Percentiles rank a stretch among this genome's conserved stretches.
Conservation (phyloP, 35 echinoderm and acorn worm genomes). For the Apostichopus parvimensis region DNA sequence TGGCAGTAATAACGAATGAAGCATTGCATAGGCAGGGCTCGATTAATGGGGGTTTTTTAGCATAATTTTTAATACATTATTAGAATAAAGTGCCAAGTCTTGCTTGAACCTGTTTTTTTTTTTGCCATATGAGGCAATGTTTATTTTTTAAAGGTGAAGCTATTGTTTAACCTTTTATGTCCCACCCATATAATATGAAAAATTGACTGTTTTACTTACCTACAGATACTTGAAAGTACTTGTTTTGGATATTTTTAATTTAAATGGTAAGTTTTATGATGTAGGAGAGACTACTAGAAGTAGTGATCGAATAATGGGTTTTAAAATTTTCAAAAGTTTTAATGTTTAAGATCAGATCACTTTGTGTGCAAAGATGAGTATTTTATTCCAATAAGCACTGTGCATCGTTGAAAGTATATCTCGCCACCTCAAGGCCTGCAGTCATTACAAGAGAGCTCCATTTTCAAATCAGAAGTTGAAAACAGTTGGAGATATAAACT, state of each 20-base stretch:
- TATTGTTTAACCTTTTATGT: not conserved
- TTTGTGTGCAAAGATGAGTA: no score
- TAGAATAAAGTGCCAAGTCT: slow-evolving; percentile 8
- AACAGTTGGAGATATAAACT: no score
- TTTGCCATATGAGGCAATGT: not conserved
- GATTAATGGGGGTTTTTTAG: not conserved
- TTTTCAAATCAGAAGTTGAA: no score
- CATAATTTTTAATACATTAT: not conserved
- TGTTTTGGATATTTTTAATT: not conserved
- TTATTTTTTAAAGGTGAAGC: not conserved
- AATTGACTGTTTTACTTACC: not conserved
- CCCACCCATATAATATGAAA: not conserved
- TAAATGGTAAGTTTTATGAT: not conserved
- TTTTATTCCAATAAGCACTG: no score
- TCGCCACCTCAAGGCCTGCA: no score
- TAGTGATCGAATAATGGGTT: no score
- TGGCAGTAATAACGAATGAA: not conserved
- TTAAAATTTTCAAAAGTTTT: no score
- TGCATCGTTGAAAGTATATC: no score
- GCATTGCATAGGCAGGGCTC: not conserved
- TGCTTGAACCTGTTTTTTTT: not conserved
- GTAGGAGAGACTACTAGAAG: not conserved
- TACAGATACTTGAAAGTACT: not conserved
- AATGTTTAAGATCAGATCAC: no score
- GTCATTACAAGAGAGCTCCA: no score